These are phyloP conservation scores for Dinocampus coccinellae DNA, from an alignment of 2,888 invertebrate genomes.

Conservation along the genomic window DNA sequence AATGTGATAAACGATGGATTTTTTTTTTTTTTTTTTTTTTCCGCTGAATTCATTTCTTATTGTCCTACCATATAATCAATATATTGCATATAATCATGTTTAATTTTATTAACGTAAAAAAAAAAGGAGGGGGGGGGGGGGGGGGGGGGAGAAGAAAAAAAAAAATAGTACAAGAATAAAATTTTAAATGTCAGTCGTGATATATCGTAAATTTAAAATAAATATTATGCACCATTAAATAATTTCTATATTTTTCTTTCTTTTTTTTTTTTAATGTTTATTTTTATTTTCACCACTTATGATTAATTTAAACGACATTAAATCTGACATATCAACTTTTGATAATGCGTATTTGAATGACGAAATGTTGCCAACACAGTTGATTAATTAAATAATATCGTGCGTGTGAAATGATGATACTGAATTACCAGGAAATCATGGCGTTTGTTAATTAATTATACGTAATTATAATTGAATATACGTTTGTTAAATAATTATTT, in stretches of 20 bases:
- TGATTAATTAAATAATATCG: background rate
- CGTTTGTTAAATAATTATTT: background rate
- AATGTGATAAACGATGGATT: conserved; percentile 30
- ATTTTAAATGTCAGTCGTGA: conserved; percentile 11
- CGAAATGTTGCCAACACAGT: background rate
- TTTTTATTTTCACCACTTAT: conserved; percentile 2
- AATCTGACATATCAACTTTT: background rate
- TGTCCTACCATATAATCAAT: conserved; percentile 16
- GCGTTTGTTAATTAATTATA: background rate
- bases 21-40: background rate
- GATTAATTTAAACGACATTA: background rate
- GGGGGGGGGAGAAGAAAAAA: conserved; percentile 31
- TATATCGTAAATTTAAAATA: background rate
- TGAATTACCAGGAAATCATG: background rate
- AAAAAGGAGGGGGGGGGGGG: too few relatives aligned
- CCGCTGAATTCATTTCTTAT: conserved; percentile 9
- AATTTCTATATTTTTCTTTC: background rate
- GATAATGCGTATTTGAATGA: background rate
- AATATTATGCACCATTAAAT: conserved; percentile 16
- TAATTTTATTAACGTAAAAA: too few relatives aligned
- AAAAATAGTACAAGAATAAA: conserved; percentile 26
- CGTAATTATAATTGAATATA: background rate
- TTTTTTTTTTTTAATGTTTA: background rate
- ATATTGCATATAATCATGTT: conserved; percentile 31
- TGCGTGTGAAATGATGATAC: background rate